These are phyloP conservation scores for Molanna angustata DNA, from an alignment of 2,888 invertebrate species.

Conservation along the genomic window DNA sequence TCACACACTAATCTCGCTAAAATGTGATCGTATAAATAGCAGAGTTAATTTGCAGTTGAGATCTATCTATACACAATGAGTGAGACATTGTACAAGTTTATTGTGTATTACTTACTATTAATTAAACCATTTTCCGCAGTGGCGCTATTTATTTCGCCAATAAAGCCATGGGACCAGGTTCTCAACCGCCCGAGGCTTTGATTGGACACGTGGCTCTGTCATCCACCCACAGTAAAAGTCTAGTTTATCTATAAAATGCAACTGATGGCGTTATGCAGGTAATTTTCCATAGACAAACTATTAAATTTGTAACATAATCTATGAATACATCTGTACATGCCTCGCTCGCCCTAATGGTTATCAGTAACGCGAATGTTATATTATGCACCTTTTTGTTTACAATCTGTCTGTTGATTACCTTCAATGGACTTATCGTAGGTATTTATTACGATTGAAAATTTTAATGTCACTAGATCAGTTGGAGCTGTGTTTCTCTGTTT, in stretches of 20 bases:
- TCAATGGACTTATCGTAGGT: no score
- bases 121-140: conserved; percentile 12
- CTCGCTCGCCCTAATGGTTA: not conserved
- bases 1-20: no score
- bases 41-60: no score
- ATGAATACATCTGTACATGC: conserved; percentile 15
- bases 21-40: no score
- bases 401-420: no score
- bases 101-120: conserved; percentile 11
- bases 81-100: conserved; percentile 6
- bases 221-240: conserved; percentile 23
- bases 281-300: conserved; percentile 24
- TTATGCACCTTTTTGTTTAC: no score
- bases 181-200: not conserved
- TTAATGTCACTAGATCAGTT: no score
- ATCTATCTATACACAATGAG: no score
- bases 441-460: no score
- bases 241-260: conserved; percentile 26
- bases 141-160: conserved; percentile 12
- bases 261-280: conserved; percentile 25
- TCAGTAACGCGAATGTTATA: no score
- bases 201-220: conserved; percentile 17
- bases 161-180: conserved; percentile 9
- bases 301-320: conserved; percentile 18
- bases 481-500: no score